A percentile compares a stretch with the other conserved stretches of the same genome.
Conservation (phyloP, 2,113 vertebrate genomes). For the Seriola rivoliana region DNA sequence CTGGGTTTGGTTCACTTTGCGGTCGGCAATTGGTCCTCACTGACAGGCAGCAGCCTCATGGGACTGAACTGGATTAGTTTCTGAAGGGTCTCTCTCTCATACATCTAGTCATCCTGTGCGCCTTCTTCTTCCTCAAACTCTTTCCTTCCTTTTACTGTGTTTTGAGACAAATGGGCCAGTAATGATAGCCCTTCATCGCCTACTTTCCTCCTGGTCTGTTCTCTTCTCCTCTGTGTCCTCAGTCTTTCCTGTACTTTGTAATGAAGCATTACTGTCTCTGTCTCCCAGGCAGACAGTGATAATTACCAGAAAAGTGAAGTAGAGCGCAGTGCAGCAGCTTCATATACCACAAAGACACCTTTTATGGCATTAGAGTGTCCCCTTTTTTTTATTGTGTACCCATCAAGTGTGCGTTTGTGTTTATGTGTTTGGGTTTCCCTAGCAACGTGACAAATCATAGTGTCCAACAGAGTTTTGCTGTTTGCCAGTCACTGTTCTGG, state of each 20-base stretch:
- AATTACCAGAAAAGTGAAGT: constrained; percentile 78
- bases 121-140: constrained; percentile 37
- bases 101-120: constrained; percentile 20
- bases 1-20: constrained; percentile 52
- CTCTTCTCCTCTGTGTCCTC: constrained; percentile 41
- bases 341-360: constrained; percentile 81
- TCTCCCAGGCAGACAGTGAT: constrained; percentile 78
- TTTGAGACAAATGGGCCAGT: constrained; percentile 54
- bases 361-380: constrained; percentile 82
- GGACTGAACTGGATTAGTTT: constrained; percentile 52
- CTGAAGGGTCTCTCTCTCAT: constrained; percentile 38
- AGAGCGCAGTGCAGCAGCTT: constrained; percentile 70
- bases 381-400: constrained; percentile 54
- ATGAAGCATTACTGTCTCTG: constrained; percentile 69
- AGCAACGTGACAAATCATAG: constrained; percentile 39
- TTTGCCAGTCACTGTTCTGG: constrained; percentile 40
- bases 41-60: constrained; percentile 25
- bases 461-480: constrained; percentile 29
- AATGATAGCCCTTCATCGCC: constrained; percentile 55
- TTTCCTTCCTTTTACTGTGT: constrained; percentile 6
- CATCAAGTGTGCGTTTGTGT: constrained; percentile 49
- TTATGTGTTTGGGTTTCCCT: constrained; percentile 39
- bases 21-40: constrained; percentile 25
- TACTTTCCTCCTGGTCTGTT: constrained; percentile 40
- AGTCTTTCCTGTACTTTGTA: constrained; percentile 69